Evolutionary conservation across 1,140 invertebrate species (phyloP), one percentile per base, ranked within the genome.

Genomic region (Armadillidium nasatum): DNA sequence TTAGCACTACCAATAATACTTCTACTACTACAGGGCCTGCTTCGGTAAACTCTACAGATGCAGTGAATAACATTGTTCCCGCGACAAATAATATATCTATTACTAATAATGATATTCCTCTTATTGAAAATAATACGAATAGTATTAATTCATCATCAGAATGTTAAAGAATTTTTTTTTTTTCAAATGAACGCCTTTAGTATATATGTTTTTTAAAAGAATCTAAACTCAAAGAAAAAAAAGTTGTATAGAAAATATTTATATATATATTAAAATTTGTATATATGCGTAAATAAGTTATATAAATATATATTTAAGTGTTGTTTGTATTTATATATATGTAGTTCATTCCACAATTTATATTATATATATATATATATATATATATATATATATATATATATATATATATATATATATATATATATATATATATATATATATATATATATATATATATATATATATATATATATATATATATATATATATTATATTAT

Each of bases 251-350:
- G 6, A 60, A 60, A 60, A 2, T 60, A 60, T 60, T 60, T 60
- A 60, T 60, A 60, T 60, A 60, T 15, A 33, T 33, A 3, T 33
- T 33, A 33, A 33, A 3, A 60, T 13, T 60, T 60, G 50, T 60
- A 60, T 60, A 60, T 60, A 60, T 60, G 11, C 50, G 50, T 60
- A 60, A 13, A 60, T 60, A 60, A 13, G 7, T 33, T 60, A 60
- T 60, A 60, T 60, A 60, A 15, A 60, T 60, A 60, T 60, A 60
- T 60, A 15, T 15, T 60, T 15, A 15, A 60, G 50, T 15, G 19
- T 60, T 60, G 19, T 60, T 60, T 60, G 50, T 60, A 60, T 60
- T 60, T 60, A 60, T 60, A 60, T 33, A 33, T 60, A 60, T 60
- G 50, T 60, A 60, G 50, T 19, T 60, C 50, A 60, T 60, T 60